These are phyloP conservation scores for Halichondria panicea DNA, from an alignment of 37 sponge, comb jelly and placozoan genomes.

Conservation along the genomic window DNA sequence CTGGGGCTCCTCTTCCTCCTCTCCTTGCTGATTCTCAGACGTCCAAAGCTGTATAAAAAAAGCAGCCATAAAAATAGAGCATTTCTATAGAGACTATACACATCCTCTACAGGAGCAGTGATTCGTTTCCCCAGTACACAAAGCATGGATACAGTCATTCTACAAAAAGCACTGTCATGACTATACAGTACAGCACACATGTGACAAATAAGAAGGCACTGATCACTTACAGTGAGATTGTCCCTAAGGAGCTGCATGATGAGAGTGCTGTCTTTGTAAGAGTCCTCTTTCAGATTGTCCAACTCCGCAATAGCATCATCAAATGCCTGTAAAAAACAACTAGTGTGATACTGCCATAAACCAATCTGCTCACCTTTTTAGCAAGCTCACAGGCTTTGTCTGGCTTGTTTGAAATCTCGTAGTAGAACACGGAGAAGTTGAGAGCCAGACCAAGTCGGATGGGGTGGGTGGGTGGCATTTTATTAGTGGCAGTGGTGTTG, in stretches of 20 bases:
- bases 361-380: slow-evolving; percentile 63
- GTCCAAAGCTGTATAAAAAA: slow-evolving; percentile 57
- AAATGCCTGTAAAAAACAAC: slow-evolving; percentile 80
- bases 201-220: too few relatives aligned
- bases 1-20: slow-evolving; percentile 27
- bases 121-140: too few relatives aligned
- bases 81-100: too few relatives aligned
- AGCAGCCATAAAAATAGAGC: too few relatives aligned
- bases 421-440: slow-evolving; percentile 89
- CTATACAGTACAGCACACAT: background rate
- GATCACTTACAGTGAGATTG: slow-evolving; percentile 90
- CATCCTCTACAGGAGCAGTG: too few relatives aligned
- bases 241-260: slow-evolving; percentile 96
- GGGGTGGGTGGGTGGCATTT: slow-evolving; percentile 72
- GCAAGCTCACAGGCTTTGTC: slow-evolving; percentile 86
- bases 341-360: too few relatives aligned
- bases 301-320: slow-evolving; percentile 91
- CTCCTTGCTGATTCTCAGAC: slow-evolving; percentile 28
- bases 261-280: slow-evolving; percentile 95
- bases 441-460: slow-evolving; percentile 86
- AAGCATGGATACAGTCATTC: too few relatives aligned
- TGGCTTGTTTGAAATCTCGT: slow-evolving; percentile 69
- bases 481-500: background rate
- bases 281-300: slow-evolving; percentile 82
- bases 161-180: too few relatives aligned